A percentile compares a stretch with the other conserved stretches of the same genome.
Evolutionary conservation across 2,113 vertebrate genomes (phyloP).

Genomic region (Misgurnus mizolepis): DNA sequence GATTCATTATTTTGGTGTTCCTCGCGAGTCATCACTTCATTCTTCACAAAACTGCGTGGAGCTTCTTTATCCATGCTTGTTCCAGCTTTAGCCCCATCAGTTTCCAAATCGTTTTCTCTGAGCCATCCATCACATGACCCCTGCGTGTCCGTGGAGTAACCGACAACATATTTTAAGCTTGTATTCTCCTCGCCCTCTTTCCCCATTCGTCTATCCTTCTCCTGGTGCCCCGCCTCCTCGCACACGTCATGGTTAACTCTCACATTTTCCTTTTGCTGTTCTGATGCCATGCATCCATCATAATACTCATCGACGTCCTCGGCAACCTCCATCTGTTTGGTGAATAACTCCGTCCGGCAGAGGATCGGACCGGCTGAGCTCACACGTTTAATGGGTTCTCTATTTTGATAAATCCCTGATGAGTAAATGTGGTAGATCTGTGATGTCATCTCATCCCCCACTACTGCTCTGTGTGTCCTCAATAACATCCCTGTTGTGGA

Average conservation of each 20-base stretch:
- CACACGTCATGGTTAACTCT: neutral
- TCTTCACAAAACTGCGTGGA: neutral
- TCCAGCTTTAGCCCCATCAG: neutral
- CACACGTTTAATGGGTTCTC: conserved; percentile 32
- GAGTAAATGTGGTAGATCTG: conserved; percentile 50
- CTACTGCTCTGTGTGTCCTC: conserved; percentile 19
- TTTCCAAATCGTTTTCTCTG: neutral
- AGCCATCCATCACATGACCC: neutral
- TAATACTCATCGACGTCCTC: neutral
- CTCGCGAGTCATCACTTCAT: neutral
- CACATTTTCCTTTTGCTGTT: neutral
- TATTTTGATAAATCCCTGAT: neutral
- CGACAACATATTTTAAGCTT: neutral
- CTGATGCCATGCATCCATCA: neutral
- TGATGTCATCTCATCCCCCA: conserved; percentile 34
- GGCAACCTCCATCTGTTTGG: neutral
- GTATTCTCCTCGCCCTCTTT: neutral
- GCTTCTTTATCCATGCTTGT: neutral
- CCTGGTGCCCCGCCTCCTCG: neutral
- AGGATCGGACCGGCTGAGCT: conserved; percentile 73
- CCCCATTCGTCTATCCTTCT: neutral
- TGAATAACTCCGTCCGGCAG: conserved; percentile 44
- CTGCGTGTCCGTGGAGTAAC: neutral
- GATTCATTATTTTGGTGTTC: neutral
- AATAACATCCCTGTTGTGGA: neutral